Base-by-base conservation (phyloP, 2,797 vertebrate species). In the Coregonus ussuriensis region DNA sequence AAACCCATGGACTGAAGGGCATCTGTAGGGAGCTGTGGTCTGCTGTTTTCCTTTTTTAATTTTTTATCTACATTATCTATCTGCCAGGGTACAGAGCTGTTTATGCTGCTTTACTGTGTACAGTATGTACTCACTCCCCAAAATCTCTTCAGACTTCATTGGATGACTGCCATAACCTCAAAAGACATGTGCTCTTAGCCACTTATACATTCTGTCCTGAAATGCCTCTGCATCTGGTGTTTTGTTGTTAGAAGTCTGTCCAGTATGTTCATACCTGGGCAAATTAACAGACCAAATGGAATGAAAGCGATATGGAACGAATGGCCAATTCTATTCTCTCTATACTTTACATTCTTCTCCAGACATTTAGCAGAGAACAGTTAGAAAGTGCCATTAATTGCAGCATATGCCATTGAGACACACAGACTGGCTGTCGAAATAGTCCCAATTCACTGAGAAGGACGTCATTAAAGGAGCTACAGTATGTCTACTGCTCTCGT, bases 401-500 rank as follows among this genome's bases (percentile, higher is more conserved):
- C 41, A 25, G 9, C 21, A 82, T 56, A 63, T 81, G 70, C 72
- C 75, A 84, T 85, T 86, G 59, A 51, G 75, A 79, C 75, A 76
- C 6, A 54, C 35, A 14, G 73, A 83, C 47, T 56, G 82, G 76
- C 78, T 75, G 83, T 86, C 89, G 87, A 89, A 88, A 87, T 9
- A 84, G 71, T 67, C 74, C 37, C 77, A 72, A 85, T 81, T 84
- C 89, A 85, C 84, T 85, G 74, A 86, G 84, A 87, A 78, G 79
- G 78, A 87, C 86, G 86, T 88, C 84, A 88, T 84, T 82, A 82
- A 83, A 78, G 83, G 85, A 86, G 85, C 83, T 56, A 5, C 54
- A 18, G 54, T 86, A 85, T 84, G 85, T 89, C 82, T 85, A 75
- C 6, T 9, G 77, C 82, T 81, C 72, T 77, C 16, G 84, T 90